Conservation (phyloP, 2,797 vertebrate species). For the Pseudopleuronectes americanus region DNA sequence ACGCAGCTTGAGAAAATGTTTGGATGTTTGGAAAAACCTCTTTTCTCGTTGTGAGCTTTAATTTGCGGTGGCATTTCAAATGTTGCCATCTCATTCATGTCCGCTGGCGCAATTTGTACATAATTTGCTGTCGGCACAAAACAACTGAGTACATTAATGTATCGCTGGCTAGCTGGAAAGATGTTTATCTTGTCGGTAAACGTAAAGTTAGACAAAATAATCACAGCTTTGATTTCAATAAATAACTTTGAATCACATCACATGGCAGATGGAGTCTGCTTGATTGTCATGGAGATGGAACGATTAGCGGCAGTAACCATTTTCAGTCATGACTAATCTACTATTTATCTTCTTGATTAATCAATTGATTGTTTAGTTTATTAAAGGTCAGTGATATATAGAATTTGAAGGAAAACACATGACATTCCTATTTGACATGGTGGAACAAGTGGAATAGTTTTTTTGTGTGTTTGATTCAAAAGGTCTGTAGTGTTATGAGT, state of each 20-base stretch:
- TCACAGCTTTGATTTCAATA: not conserved
- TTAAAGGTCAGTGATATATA: not conserved
- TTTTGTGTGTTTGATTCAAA: too few relatives aligned
- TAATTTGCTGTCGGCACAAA: not conserved
- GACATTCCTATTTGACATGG: too few relatives aligned
- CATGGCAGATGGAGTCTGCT: not conserved
- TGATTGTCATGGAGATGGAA: not conserved
- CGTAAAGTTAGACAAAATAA: not conserved
- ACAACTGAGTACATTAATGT: not conserved
- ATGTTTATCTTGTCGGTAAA: not conserved
- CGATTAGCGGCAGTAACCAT: not conserved
- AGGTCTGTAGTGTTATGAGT: too few relatives aligned
- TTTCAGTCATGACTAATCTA: not conserved
- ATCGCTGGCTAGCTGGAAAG: not conserved
- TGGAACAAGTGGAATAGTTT: too few relatives aligned
- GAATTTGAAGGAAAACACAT: too few relatives aligned
- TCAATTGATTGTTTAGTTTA: not conserved
- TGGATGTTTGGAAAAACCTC: slow-evolving; percentile 8
- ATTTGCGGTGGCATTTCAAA: not conserved
- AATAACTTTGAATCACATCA: not conserved
- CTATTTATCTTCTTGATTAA: not conserved
- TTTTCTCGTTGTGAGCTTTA: not conserved
- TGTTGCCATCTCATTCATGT: not conserved
- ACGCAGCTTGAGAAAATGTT: slow-evolving; percentile 22
- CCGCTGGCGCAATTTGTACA: not conserved